Percentiles rank a stretch among this genome's conserved stretches.
phyloP scores from a whole-genome alignment of 2,113 vertebrate species.

The Caretta caretta region DNA sequence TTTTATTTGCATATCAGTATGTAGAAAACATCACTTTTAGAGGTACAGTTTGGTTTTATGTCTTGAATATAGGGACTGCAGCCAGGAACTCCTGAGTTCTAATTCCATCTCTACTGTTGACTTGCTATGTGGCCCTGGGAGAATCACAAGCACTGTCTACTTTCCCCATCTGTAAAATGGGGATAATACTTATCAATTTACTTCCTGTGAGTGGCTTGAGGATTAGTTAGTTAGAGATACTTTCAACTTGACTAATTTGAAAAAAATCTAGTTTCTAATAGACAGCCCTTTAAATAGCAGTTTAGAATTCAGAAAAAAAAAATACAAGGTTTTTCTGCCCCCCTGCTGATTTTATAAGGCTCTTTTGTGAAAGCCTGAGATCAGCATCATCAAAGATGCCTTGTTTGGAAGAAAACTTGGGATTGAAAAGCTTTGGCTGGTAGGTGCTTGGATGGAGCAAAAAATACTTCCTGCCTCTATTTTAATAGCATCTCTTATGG shows the following conservation, averaged over 20 bases:
- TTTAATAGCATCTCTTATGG: neutral
- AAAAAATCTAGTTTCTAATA: neutral
- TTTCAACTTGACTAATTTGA: rapidly evolving
- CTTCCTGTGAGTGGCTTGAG: neutral
- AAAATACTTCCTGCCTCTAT: neutral
- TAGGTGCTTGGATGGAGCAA: neutral
- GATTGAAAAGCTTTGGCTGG: neutral
- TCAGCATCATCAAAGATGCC: neutral
- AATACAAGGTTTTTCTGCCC: neutral
- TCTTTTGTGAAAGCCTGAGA: neutral
- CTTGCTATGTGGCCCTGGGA: neutral
- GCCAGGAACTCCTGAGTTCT: neutral
- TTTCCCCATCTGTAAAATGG: neutral
- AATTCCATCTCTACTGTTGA: neutral
- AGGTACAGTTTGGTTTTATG: rapidly evolving
- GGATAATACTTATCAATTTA: neutral
- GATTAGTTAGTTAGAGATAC: neutral
- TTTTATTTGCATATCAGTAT: neutral
- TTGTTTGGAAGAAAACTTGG: neutral
- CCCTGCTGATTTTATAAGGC: neutral
- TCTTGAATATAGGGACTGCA: rapidly evolving
- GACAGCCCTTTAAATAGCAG: neutral
- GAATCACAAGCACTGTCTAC: neutral
- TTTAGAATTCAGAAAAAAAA: too few species aligned
- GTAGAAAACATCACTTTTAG: neutral